Percentiles rank a stretch among this genome's conserved stretches.
Evolutionary conservation across 2,888 invertebrate genomes (phyloP).

Genomic region (Eumerus sabulonum): DNA sequence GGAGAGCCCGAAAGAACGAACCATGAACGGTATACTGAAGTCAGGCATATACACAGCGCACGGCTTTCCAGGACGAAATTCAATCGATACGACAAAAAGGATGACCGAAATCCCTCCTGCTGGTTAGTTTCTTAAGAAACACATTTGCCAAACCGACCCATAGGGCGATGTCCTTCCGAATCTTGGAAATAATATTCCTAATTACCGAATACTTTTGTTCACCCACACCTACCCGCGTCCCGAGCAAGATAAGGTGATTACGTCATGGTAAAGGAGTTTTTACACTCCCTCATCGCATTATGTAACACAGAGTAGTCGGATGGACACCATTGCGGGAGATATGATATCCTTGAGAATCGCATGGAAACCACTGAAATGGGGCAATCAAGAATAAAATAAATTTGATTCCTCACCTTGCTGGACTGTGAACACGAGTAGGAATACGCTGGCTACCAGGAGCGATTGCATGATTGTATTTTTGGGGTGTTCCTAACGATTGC

Average conservation of each 20-base stretch:
- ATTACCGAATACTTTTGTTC: no score
- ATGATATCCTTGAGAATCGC: slow-evolving; percentile 37
- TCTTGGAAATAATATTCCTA: no score
- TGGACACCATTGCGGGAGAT: not conserved
- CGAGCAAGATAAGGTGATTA: not conserved
- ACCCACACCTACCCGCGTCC: no score
- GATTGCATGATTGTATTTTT: slow-evolving; percentile 75
- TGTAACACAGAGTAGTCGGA: slow-evolving; percentile 60
- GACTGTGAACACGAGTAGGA: slow-evolving; percentile 77
- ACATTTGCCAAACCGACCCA: no score
- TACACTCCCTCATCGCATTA: slow-evolving; percentile 27
- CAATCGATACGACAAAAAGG: slow-evolving; percentile 52
- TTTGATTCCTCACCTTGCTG: slow-evolving; percentile 78
- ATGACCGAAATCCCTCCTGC: slow-evolving; percentile 15
- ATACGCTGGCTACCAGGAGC: slow-evolving; percentile 76
- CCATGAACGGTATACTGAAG: slow-evolving; percentile 45
- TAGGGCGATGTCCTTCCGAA: no score
- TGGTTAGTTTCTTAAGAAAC: no score
- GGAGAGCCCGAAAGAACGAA: slow-evolving; percentile 41
- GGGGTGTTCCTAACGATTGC: slow-evolving; percentile 4
- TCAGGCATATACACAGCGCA: slow-evolving; percentile 28
- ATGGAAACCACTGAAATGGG: slow-evolving; percentile 3
- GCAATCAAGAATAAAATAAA: slow-evolving; percentile 31
- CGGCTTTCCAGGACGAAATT: slow-evolving; percentile 43
- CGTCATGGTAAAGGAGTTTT: slow-evolving; percentile 15